Conservation (phyloP, 35 echinoderm and acorn worm genomes). For the Ophiothrix spiculata region DNA sequence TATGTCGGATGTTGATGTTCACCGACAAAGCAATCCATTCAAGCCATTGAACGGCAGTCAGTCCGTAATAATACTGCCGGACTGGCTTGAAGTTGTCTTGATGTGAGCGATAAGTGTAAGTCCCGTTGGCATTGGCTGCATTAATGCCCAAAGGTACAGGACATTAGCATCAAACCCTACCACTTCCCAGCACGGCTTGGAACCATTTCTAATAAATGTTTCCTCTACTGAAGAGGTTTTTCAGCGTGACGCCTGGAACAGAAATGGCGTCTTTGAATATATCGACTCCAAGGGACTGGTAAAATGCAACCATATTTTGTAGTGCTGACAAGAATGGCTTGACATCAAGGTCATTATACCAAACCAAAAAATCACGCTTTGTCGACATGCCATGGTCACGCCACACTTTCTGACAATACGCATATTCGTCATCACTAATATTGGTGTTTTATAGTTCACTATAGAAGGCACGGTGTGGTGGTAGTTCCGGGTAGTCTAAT, state of each 20-base stretch:
- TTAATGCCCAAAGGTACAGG: slow-evolving; percentile 42
- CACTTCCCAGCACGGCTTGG: slow-evolving; percentile 19
- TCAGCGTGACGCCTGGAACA: not conserved
- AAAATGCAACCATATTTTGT: slow-evolving; percentile 16
- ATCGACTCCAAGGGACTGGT: slow-evolving; percentile 5
- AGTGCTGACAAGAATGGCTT: slow-evolving; percentile 26
- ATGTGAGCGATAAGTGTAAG: slow-evolving; percentile 20
- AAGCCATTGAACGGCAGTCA: slow-evolving; percentile 25
- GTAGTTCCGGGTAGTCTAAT: slow-evolving; percentile 8
- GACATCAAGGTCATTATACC: slow-evolving; percentile 55
- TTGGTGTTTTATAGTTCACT: not conserved
- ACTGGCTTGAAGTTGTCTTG: slow-evolving; percentile 25
- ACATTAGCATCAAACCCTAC: slow-evolving; percentile 58
- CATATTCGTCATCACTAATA: slow-evolving; percentile 1
- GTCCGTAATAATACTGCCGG: too few relatives aligned
- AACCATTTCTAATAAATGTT: slow-evolving; percentile 33
- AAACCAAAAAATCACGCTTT: slow-evolving; percentile 22
- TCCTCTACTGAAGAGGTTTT: not conserved
- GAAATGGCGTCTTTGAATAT: not conserved
- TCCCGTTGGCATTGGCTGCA: slow-evolving; percentile 54
- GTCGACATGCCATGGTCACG: not conserved
- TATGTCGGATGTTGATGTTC: slow-evolving; percentile 21
- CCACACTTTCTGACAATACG: slow-evolving; percentile 31
- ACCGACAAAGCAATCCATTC: slow-evolving; percentile 13
- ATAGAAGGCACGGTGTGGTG: not conserved